Evolutionary conservation across 2,888 invertebrate genomes (phyloP), one percentile per base, ranked within the genome.

Genomic region (Bombyx huttoni): DNA sequence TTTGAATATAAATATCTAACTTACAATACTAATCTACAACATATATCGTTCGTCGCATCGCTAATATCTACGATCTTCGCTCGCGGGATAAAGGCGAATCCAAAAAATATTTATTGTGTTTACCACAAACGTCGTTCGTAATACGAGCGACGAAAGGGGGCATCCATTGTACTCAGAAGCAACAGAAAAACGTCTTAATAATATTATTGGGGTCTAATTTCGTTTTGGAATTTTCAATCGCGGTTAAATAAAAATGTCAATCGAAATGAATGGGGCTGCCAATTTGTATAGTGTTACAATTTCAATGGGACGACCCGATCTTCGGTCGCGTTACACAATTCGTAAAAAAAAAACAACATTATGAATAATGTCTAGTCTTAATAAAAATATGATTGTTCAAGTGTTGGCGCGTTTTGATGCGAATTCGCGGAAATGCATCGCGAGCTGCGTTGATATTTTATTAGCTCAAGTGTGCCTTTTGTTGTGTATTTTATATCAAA

Each of bases 201-300:
- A 84, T 85, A 85, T 88, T 85, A 89, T 89, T 89, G 86, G 89
- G 81, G 61, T 89, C 89, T 89, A 88, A 89, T 89, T 89, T 88
- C 89, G 79, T 80, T 85, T 24, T 87, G 73, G 76, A 68, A 76
- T 67, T 81, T 75, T 86, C 86, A 87, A 89, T 85, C 84, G 87
- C 70, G 68, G 68, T 72, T 70, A 69, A 80, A 83, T 89, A 84
- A 87, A 89, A 82, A 76, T 89, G 89, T 89, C 89, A 87, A 68
- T 68, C 51, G 56, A 53, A 52, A 50, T 78, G 72, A 85, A 89
- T 85, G 70, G 84, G 78, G 73, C 79, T 82, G 80, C 81, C 86
- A 84, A 84, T 81, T 82, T 84, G 80, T 78, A 83, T 85, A 75
- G 78, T 70, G 68, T 81, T 80, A 75, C 78, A 66, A 64, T 69